Base-by-base conservation (phyloP, 2,888 invertebrate species). In the Spodoptera littoralis region DNA sequence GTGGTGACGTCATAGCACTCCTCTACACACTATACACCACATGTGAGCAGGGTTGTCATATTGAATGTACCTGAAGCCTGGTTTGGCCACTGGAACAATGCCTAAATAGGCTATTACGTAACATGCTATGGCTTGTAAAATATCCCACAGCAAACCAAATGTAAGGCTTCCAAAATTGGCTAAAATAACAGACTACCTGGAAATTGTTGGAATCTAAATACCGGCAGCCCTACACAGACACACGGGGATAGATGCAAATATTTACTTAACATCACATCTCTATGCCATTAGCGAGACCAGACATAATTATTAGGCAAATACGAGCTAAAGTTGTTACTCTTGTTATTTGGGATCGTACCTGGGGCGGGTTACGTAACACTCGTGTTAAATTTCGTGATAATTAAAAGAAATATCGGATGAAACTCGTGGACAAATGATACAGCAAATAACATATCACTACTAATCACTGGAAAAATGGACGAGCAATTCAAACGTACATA, bases 221-320 rank as follows among this genome's bases (percentile, higher is more conserved):
- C 9, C 30, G 52, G 11, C 76, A 71, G 24, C 65, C 72, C 76
- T 72, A 45, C 0, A 0, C 1, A n/a, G 9, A n/a, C 18, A 18
- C 18, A 18, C 18, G 18, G 49, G 49, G 18, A 47, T 48, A 48
- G n/a, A 67, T 47, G 43, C 56, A 63, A 79, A 77, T 70, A 70
- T 77, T 77, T 65, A 65, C 60, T 48, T 65, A 36, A 27, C 62
- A 59, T 67, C 51, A 51, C 70, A 65, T 70, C 70, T 67, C 52
- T 24, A 53, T 49, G 49, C 59, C 65, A 79, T 77, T 70, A 70
- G 66, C 62, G 55, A 76, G 48, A 65, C 63, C 77, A 73, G 68
- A 59, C 65, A 53, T 73, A 59, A 69, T 73, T 70, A 77, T 66
- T 58, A 13, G 45, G 50, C 52, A 61, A 79, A 79, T 59, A 73